These are phyloP conservation scores for Mus minutoides DNA, from an alignment of 2,797 vertebrate species.

Conservation along the genomic window DNA sequence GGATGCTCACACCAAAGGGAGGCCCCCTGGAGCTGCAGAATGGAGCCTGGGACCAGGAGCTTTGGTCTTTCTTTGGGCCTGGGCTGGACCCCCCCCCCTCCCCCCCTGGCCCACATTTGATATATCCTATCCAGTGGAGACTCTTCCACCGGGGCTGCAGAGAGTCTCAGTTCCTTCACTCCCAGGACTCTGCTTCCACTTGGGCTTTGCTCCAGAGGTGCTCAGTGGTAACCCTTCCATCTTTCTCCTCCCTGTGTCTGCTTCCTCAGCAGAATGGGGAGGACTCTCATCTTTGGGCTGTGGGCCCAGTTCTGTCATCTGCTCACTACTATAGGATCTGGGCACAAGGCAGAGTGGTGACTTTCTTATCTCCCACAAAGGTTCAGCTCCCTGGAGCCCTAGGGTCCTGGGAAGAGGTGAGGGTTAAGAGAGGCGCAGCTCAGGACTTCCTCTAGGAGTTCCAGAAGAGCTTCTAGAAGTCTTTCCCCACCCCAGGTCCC, in stretches of 20 bases:
- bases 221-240: background rate
- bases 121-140: background rate
- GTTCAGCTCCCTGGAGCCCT: background rate
- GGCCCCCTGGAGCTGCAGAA: background rate
- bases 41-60: background rate
- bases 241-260: background rate
- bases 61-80: background rate
- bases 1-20: background rate
- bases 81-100: too few relatives aligned
- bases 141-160: background rate
- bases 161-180: too few relatives aligned
- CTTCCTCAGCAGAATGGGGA: too few relatives aligned
- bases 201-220: background rate
- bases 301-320: background rate
- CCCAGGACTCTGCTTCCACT: background rate
- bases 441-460: background rate
- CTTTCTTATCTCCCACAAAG: background rate
- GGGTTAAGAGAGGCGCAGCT: background rate
- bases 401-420: fast-evolving
- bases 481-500: background rate
- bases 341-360: background rate
- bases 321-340: background rate
- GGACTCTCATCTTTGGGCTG: background rate
- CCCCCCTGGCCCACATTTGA: too few relatives aligned
- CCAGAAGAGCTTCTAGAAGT: background rate